Conservation (phyloP, 2,113 vertebrate genomes). For the Cyanocitta stelleri region DNA sequence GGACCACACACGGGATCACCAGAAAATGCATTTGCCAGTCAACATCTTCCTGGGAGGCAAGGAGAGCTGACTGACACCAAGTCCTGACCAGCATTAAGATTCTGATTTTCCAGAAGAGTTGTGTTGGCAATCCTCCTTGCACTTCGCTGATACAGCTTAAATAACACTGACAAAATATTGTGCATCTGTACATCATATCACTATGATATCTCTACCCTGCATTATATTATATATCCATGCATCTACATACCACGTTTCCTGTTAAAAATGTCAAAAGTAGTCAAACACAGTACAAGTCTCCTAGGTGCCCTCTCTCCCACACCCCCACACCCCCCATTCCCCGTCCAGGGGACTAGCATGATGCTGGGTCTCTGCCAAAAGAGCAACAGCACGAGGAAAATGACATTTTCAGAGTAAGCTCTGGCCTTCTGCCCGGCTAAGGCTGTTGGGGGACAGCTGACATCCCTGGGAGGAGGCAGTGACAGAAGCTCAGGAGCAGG, state of each 20-base stretch:
- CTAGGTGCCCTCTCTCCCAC: not conserved
- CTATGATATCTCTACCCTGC: not conserved
- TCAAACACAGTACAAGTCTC: not conserved
- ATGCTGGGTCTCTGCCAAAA: not conserved
- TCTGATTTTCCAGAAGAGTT: not conserved
- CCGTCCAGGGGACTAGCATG: fast-evolving
- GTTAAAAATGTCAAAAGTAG: not conserved
- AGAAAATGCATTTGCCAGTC: not conserved
- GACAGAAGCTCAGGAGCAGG: not conserved
- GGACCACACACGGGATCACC: fast-evolving
- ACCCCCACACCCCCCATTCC: too few species aligned
- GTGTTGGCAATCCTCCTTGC: not conserved
- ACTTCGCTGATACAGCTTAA: not conserved
- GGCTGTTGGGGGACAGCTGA: fast-evolving
- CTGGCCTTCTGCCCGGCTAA: fast-evolving
- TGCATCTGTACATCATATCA: not conserved
- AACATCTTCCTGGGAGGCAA: not conserved
- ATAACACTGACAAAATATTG: not conserved
- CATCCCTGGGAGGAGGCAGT: not conserved
- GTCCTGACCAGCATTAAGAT: not conserved
- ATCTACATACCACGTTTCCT: fast-evolving
- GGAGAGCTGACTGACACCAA: not conserved
- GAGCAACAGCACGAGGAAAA: not conserved
- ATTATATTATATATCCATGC: not conserved
- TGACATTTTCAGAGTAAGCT: not conserved